Evolutionary conservation across 2,113 vertebrate genomes (phyloP).

Genomic region (Thymallus thymallus): DNA sequence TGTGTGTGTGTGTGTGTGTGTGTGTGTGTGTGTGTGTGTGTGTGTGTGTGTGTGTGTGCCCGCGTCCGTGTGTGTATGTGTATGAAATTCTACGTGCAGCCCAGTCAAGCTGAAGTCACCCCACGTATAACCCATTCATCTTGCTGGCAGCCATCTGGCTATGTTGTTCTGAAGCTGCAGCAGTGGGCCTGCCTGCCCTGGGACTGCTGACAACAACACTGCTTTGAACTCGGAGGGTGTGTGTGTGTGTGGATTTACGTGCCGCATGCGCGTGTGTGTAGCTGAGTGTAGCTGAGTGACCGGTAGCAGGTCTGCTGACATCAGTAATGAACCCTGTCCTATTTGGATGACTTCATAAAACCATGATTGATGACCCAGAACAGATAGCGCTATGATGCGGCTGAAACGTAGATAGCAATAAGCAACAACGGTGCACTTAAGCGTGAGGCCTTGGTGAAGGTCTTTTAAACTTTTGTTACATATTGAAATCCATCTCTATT

Average conservation of each 20-base stretch:
- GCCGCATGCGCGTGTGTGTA: not conserved
- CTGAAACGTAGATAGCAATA: constrained; percentile 54
- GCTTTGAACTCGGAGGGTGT: constrained; percentile 34
- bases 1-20: not conserved
- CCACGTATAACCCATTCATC: constrained; percentile 78
- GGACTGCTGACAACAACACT: constrained; percentile 34
- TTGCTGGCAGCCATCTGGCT: constrained; percentile 78
- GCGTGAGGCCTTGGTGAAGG: constrained; percentile 23
- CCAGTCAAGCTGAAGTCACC: constrained; percentile 67
- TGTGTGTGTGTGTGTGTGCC: too few relatives aligned
- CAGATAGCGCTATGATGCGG: constrained; percentile 53
- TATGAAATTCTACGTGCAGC: constrained; percentile 68
- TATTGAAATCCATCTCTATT: constrained; percentile 2
- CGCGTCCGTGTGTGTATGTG: constrained; percentile 6
- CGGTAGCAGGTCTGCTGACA: constrained; percentile 42
- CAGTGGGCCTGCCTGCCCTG: constrained; percentile 42
- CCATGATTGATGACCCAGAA: constrained; percentile 73
- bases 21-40: not conserved
- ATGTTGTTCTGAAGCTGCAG: constrained; percentile 63
- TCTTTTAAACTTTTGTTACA: constrained; percentile 26
- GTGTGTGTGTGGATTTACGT: not conserved
- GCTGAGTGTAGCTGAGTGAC: constrained; percentile 49
- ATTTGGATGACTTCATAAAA: constrained; percentile 58
- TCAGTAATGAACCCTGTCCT: constrained; percentile 50
- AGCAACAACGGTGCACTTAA: constrained; percentile 46